Percentiles rank a stretch among this genome's conserved stretches.
phyloP scores from a whole-genome alignment of 2,888 invertebrate species.

The Drosophila acutilabella region DNA sequence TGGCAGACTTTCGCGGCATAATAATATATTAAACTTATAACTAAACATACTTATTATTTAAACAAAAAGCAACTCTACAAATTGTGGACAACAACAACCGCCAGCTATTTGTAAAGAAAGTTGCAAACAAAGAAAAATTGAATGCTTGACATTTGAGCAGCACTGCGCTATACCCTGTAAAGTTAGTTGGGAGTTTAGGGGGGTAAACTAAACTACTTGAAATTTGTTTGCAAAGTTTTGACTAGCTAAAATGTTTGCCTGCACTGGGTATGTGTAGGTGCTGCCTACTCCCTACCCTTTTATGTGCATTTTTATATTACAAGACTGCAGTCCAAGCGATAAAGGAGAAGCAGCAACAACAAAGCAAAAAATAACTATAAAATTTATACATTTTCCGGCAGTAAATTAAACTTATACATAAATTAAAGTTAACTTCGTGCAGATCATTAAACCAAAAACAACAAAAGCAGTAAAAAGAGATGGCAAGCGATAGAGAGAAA shows the following conservation, averaged over 20 bases:
- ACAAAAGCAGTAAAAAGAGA: constrained; percentile 15
- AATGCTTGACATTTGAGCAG: constrained; percentile 61
- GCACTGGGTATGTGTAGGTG: constrained; percentile 1
- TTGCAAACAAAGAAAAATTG: constrained; percentile 40
- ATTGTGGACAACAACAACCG: constrained; percentile 14
- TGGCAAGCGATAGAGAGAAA: too few species aligned
- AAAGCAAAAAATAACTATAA: constrained; percentile 22
- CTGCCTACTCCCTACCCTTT: neutral
- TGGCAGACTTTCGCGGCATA: constrained; percentile 24
- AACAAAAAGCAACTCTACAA: constrained; percentile 43
- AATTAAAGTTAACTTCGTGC: constrained; percentile 81
- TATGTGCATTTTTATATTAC: constrained; percentile 48
- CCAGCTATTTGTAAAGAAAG: constrained; percentile 53
- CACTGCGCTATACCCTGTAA: constrained; percentile 23
- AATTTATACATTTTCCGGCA: constrained; percentile 78
- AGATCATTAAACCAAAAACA: constrained; percentile 69
- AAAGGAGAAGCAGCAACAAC: constrained; percentile 10
- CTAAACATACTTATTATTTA: constrained; percentile 50
- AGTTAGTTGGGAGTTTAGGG: neutral
- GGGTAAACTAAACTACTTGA: neutral
- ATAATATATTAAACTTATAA: constrained; percentile 44
- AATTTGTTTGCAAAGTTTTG: neutral
- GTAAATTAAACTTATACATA: constrained; percentile 81
- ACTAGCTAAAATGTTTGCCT: neutral
- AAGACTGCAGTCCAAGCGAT: constrained; percentile 43